phyloP scores from a whole-genome alignment of 2,888 invertebrate genomes.

The Pinctada fucata region DNA sequence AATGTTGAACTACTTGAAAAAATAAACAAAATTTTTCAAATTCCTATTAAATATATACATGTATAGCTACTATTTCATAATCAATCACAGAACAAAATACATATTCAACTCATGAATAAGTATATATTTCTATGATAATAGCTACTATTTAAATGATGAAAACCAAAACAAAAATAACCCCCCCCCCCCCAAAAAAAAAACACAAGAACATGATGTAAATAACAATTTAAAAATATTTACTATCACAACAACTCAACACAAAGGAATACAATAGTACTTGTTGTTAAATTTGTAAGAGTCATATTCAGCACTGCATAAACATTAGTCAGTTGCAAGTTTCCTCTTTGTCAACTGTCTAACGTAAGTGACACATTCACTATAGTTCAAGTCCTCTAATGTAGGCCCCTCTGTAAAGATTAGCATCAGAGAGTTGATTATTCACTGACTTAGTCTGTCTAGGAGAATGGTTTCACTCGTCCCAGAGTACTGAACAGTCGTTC shows the following conservation, averaged over 20 bases:
- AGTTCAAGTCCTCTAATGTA: slow-evolving; percentile 4
- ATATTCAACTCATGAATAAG: no score
- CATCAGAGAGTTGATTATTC: slow-evolving; percentile 13
- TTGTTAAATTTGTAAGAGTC: slow-evolving; percentile 20
- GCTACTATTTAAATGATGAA: no score
- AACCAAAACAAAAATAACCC: no score
- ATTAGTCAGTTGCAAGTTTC: slow-evolving; percentile 9
- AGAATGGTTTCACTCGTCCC: slow-evolving; percentile 3
- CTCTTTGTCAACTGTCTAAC: slow-evolving; percentile 8
- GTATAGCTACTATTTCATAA: no score
- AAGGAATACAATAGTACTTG: slow-evolving; percentile 23
- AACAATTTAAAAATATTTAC: no score
- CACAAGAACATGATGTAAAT: not conserved
- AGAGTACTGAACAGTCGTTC: slow-evolving; percentile 13
- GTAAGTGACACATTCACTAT: not conserved
- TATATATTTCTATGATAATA: no score
- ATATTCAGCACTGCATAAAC: slow-evolving; percentile 23
- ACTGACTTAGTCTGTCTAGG: slow-evolving; percentile 16
- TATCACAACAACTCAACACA: not conserved
- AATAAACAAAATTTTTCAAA: no score
- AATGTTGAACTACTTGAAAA: no score
- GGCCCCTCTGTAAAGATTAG: slow-evolving; percentile 18
- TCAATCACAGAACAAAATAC: no score
- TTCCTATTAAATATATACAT: no score
- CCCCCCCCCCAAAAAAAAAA: no score